Evolutionary conservation across 2,888 invertebrate species (phyloP), one percentile per base, ranked within the genome.

Genomic region (Hipparchia sbordonii): DNA sequence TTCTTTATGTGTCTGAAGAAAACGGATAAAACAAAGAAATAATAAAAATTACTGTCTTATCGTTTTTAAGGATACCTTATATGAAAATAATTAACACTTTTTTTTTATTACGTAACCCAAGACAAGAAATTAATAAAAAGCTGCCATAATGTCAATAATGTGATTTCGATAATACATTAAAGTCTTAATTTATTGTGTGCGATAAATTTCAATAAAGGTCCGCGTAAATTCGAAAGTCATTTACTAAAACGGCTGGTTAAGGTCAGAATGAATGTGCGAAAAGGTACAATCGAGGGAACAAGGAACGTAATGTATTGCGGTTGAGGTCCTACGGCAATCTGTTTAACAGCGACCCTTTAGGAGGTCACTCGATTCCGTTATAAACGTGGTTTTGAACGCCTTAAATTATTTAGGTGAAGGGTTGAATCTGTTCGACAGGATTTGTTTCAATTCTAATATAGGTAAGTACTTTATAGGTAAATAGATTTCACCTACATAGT

Each of bases 201-300:
- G 67, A 74, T 76, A 76, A 76, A 74, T 72, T 71, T 72, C 70
- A 72, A 76, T 76, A 73, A 76, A 77, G 74, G 75, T 69, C 66
- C 67, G 68, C 70, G 71, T 63, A 66, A 73, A 72, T 74, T 77
- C 72, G 73, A 77, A 77, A 77, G 76, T 74, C 73, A 76, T 74
- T 74, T 74, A 72, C 71, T 74, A 65, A 74, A 77, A 74, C 70
- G 72, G 69, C 73, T 67, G 70, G 70, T 51, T 72, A 71, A 74
- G 74, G 75, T 74, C 72, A 60, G 59, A 75, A 77, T 77, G 71
- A 76, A 76, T 70, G 71, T 76, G 71, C 75, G 65, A 75, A 78
- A 76, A 74, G 82, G 76, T 72, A 71, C 72, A 72, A 72, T 67
- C 56, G 72, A 70, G 70, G 71, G 72, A 72, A 73, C 66, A 54